Base-by-base conservation (phyloP, 2,113 vertebrate species). In the Bos javanicus region DNA sequence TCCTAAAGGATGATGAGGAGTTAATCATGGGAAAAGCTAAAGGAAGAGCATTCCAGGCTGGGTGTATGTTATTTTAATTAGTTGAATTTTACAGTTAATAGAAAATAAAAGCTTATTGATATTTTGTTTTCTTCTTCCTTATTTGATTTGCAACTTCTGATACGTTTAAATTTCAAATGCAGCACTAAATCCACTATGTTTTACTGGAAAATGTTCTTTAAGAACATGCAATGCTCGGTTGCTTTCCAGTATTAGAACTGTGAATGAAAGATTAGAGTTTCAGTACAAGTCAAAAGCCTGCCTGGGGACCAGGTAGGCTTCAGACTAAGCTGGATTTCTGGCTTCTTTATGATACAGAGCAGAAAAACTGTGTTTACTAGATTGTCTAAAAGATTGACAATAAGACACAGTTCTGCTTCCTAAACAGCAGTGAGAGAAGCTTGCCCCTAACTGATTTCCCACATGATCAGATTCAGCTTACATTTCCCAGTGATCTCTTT, bases 101-200 rank as follows among this genome's bases (percentile, higher is more conserved):
- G 85, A 46, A 91, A 48, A 88, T 82, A 46, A 83, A 54, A 87
- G 2, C 7, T 67, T 81, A 25, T 62, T 86, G 48, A 86, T 93
- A 81, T 71, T 96, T 94, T 62, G 30, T 16, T 43, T 36, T 52
- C 67, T 16, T 25, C 43, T 86, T 97, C 16, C 52, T 88, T 26
- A 80, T 90, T 95, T 94, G 57, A 82, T 64, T 80, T 96, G 21
- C 14, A 96, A 59, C 6, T 90, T 94, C 13, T 91, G 84, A 76
- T 90, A 76, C 64, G 85, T 98, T 93, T 26, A 91, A 93, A 87
- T 94, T 94, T 16, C 97, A 86, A 59, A n/a, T 67, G 14, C 7
- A 71, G 14, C 15, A 60, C 43, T 86, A 94, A 95, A 88, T 92
- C 7, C 46, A 93, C n/a, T 83, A 94, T 78, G 54, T 91, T 54